Evolutionary conservation across 2,888 invertebrate species (phyloP).

Genomic region (Pollenia amentaria): DNA sequence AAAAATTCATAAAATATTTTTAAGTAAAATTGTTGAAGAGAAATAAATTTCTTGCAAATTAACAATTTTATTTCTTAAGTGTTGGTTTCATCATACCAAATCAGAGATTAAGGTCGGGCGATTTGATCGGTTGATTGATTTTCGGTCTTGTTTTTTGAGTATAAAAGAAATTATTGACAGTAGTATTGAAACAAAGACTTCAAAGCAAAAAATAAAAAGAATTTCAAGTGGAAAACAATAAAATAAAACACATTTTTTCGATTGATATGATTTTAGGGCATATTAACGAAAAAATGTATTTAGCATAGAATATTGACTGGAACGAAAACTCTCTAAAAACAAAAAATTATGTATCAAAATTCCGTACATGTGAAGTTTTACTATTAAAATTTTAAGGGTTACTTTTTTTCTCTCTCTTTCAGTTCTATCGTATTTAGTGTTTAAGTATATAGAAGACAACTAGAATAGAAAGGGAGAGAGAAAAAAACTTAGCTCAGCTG

Average conservation of each 20-base stretch:
- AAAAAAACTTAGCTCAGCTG: too few relatives aligned
- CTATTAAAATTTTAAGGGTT: too few relatives aligned
- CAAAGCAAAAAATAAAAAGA: slow-evolving; percentile 27
- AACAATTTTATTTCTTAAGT: slow-evolving; percentile 19
- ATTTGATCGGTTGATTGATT: slow-evolving; percentile 28
- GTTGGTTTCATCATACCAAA: background rate
- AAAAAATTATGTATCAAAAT: too few relatives aligned
- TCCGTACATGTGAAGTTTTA: too few relatives aligned
- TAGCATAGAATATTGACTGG: too few relatives aligned
- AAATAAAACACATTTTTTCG: background rate
- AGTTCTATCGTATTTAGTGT: too few relatives aligned
- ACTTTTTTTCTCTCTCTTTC: too few relatives aligned
- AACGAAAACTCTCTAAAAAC: too few relatives aligned
- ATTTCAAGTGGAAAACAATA: background rate
- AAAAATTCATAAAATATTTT: background rate
- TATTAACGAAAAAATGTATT: background rate
- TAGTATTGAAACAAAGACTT: slow-evolving; percentile 28
- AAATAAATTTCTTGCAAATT: slow-evolving; percentile 20
- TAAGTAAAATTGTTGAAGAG: background rate
- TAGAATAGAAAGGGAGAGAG: too few relatives aligned
- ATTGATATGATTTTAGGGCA: background rate
- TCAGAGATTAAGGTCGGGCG: slow-evolving; percentile 2
- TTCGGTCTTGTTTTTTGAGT: background rate
- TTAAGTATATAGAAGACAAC: too few relatives aligned
- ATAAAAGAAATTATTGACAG: slow-evolving; percentile 38